Conservation (phyloP, 2,888 invertebrate genomes). For the Fragum whitleyi region DNA sequence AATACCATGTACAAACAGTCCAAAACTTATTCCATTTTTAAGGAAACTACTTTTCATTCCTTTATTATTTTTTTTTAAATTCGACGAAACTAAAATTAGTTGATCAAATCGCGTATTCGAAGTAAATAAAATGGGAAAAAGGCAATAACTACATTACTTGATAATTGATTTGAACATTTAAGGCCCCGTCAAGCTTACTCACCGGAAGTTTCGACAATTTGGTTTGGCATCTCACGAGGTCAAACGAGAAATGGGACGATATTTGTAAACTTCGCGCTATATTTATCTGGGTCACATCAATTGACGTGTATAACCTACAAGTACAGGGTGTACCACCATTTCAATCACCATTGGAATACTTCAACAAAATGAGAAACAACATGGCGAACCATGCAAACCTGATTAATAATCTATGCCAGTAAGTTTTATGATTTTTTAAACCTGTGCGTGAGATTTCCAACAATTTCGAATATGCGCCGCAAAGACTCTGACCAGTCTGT, state of each 20-base stretch:
- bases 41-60: too few relatives aligned
- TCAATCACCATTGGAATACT: conserved; percentile 81
- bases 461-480: neutral
- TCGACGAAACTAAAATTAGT: too few relatives aligned
- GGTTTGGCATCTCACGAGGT: conserved; percentile 69
- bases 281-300: conserved; percentile 82
- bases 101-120: too few relatives aligned
- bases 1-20: too few relatives aligned
- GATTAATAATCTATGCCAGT: conserved; percentile 78
- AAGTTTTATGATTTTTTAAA: too few relatives aligned
- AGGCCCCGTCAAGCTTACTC: conserved; percentile 73
- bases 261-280: conserved; percentile 77
- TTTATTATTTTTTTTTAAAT: too few relatives aligned
- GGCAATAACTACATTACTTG: too few relatives aligned
- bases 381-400: conserved; percentile 83
- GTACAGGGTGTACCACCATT: conserved; percentile 75
- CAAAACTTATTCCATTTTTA: too few relatives aligned
- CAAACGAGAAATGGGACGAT: conserved; percentile 69
- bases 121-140: too few relatives aligned
- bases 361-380: conserved; percentile 80
- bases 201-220: conserved; percentile 75
- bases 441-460: too few relatives aligned
- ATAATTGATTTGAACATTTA: too few relatives aligned
- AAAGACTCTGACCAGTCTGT: too few relatives aligned
- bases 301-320: conserved; percentile 78